A percentile compares a stretch with the other conserved stretches of the same genome.
phyloP scores from a whole-genome alignment of 2,113 vertebrate species.

The Gambusia affinis region DNA sequence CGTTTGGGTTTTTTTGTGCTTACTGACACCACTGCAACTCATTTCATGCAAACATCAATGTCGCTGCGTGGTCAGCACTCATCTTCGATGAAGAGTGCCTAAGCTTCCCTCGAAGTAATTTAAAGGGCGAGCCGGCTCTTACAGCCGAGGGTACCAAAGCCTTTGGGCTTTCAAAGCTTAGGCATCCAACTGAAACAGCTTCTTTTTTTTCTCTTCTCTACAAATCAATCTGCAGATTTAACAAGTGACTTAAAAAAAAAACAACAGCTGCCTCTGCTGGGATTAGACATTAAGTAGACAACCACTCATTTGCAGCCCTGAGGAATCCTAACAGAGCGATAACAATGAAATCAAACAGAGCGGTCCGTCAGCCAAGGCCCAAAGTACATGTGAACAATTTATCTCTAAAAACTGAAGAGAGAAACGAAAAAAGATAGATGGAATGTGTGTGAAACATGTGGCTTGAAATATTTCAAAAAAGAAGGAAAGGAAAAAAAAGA shows the following conservation, averaged over 20 bases:
- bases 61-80: not conserved
- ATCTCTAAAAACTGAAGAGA: not conserved
- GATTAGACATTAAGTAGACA: not conserved
- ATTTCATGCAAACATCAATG: not conserved
- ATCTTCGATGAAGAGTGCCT: not conserved
- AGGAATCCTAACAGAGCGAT: conserved; percentile 18
- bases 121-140: not conserved
- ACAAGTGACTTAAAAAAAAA: not conserved
- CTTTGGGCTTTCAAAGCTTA: not conserved
- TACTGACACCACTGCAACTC: conserved; percentile 1
- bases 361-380: not conserved
- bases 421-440: not conserved
- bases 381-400: not conserved
- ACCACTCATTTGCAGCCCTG: not conserved
- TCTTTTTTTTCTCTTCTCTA: not conserved
- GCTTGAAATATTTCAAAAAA: no score
- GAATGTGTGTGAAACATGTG: not conserved
- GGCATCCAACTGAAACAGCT: not conserved
- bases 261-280: not conserved
- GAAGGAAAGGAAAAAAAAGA: no score
- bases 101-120: not conserved
- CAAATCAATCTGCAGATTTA: not conserved
- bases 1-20: not conserved
- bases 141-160: not conserved
- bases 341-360: not conserved